These are phyloP conservation scores for Chironex yamaguchii DNA, from an alignment of 30 jellyfish, hydroid and myxozoan genomes.

Conservation along the genomic window DNA sequence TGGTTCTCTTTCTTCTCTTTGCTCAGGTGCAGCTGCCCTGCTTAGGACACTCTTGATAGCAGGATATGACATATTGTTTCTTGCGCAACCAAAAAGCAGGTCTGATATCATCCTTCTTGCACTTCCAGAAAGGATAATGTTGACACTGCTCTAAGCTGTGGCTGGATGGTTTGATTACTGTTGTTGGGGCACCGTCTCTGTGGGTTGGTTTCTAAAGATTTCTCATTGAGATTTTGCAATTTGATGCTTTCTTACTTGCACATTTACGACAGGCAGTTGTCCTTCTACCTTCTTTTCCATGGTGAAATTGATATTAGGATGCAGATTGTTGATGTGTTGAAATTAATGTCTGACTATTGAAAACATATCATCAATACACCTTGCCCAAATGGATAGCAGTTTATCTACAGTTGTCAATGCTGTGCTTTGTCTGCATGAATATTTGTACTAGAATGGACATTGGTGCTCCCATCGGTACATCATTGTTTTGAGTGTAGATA, in stretches of 20 bases:
- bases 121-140: no score
- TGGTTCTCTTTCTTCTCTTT: background rate
- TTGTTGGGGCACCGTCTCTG: background rate
- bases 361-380: background rate
- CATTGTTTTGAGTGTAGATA: background rate
- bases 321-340: background rate
- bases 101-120: no score
- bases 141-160: no score
- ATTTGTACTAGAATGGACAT: background rate
- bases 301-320: background rate
- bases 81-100: no score
- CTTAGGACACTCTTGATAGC: background rate
- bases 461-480: background rate
- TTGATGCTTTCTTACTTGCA: background rate
- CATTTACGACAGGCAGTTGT: background rate
- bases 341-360: no score
- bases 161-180: background rate
- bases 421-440: background rate
- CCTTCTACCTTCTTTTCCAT: background rate
- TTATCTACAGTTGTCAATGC: background rate
- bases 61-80: no score
- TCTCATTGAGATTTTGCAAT: background rate
- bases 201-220: background rate
- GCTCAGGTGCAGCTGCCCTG: background rate
- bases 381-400: background rate